Base-by-base conservation (phyloP, 2,113 vertebrate species). In the Megatriorchis doriae region DNA sequence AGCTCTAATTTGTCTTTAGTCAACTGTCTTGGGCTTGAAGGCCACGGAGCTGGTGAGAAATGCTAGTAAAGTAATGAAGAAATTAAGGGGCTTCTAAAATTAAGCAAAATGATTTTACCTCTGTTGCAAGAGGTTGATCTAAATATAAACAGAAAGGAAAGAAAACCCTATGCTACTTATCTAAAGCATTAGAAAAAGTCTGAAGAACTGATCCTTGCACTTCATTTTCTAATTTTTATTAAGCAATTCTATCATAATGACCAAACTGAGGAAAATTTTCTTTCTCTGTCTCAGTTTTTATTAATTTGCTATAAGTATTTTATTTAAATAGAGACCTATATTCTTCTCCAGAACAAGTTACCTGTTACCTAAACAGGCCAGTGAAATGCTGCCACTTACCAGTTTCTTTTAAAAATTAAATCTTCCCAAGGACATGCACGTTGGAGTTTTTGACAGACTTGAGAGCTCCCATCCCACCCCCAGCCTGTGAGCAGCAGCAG, bases 1-100 rank as follows among this genome's bases (percentile, higher is more conserved):
- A 97, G 97, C 97, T 97, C 96, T 98, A 98, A 97, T 98, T 98
- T 98, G 97, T 94, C 97, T 96, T 86, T 77, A 89, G 83, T 96
- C 92, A 95, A 95, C 93, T 97, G 96, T 96, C 95, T 97, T 92
- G 96, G 96, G 95, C 96, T 96, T 96, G 95, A 96, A 94, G 97
- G 97, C 96, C 66, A 32, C 42, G 89, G 83, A 72, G 95, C 83
- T 81, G 86, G 94, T 78, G 88, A 86, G 85, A 66, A 92, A 90
- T 5, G 75, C 36, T 78, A 34, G 88, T 26, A 58, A 93, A 96
- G 94, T 93, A 95, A 96, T 25, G 66, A 81, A 97, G 95, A 97
- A 97, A 97, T 96, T 93, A 97, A 95, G 66, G 74, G 81, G 47
- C 11, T 86, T 96, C 97, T 98, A 98, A 98, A 98, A 97, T 98